These are phyloP conservation scores for Hydropsyche betteni DNA, from an alignment of 2,888 invertebrate genomes.

Conservation along the genomic window DNA sequence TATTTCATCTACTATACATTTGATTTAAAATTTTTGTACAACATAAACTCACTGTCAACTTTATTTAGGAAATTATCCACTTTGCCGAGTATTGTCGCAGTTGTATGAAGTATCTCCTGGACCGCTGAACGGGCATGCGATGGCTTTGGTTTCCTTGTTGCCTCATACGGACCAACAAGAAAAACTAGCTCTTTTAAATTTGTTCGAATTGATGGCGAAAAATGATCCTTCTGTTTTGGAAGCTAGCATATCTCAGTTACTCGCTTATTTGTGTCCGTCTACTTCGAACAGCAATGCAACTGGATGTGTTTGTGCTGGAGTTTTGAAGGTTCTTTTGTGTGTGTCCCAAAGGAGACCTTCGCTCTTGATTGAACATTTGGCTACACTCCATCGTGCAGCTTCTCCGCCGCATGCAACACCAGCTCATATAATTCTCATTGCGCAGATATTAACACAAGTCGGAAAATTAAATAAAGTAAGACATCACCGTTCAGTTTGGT, in stretches of 20 bases:
- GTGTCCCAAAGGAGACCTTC: conserved; percentile 76
- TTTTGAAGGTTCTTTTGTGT: conserved; percentile 74
- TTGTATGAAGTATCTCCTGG: conserved; percentile 89
- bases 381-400: conserved; percentile 73
- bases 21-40: conserved; percentile 2
- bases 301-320: conserved; percentile 64
- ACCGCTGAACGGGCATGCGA: conserved; percentile 84
- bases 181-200: conserved; percentile 81
- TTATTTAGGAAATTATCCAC: conserved; percentile 81
- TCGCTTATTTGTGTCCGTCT: conserved; percentile 73
- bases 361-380: conserved; percentile 76
- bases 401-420: conserved; percentile 69
- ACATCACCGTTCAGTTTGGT: neutral
- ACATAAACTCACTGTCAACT: conserved; percentile 5
- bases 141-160: conserved; percentile 81
- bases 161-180: conserved; percentile 88
- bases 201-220: conserved; percentile 84
- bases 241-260: conserved; percentile 82
- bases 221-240: conserved; percentile 82
- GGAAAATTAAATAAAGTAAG: conserved; percentile 75
- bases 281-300: conserved; percentile 60
- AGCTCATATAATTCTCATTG: conserved; percentile 72
- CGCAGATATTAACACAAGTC: conserved; percentile 75
- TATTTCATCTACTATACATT: conserved; percentile 54
- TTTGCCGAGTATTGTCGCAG: conserved; percentile 88